phyloP scores from a whole-genome alignment of 2,113 vertebrate genomes.

The Ceratotherium simum region DNA sequence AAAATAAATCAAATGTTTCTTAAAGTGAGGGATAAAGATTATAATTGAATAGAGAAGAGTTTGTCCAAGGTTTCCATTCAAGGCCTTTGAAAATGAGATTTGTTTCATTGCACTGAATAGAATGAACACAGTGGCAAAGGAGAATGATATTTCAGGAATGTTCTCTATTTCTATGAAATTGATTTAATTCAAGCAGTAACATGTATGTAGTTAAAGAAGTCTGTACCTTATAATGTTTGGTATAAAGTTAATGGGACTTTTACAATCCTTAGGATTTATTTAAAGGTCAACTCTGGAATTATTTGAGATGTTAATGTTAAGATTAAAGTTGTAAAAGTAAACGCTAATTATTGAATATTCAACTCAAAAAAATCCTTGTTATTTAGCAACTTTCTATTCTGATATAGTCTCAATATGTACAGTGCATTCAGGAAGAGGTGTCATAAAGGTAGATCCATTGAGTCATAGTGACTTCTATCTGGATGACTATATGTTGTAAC shows the following conservation, averaged over 20 bases:
- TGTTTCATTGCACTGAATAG: background rate
- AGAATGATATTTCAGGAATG: background rate
- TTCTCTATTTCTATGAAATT: constrained; percentile 1
- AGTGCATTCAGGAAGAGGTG: background rate
- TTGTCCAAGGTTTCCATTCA: background rate
- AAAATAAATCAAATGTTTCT: constrained; percentile 28
- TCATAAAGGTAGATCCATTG: background rate
- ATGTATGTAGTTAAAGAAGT: background rate
- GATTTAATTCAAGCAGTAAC: background rate
- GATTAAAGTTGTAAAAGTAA: background rate
- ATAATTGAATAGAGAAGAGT: background rate
- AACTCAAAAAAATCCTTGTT: background rate
- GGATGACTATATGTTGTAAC: background rate
- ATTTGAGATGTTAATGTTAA: background rate
- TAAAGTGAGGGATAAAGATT: background rate
- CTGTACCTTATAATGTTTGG: background rate
- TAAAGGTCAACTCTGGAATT: background rate
- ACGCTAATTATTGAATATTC: background rate
- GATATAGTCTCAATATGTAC: background rate
- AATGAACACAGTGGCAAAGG: background rate
- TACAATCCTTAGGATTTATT: background rate
- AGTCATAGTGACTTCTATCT: background rate
- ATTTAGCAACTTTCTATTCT: background rate
- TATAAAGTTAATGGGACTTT: background rate
- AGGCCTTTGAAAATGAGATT: background rate